Base-by-base conservation (phyloP, 2,888 invertebrate genomes). In the Melinopterus prodromus region DNA sequence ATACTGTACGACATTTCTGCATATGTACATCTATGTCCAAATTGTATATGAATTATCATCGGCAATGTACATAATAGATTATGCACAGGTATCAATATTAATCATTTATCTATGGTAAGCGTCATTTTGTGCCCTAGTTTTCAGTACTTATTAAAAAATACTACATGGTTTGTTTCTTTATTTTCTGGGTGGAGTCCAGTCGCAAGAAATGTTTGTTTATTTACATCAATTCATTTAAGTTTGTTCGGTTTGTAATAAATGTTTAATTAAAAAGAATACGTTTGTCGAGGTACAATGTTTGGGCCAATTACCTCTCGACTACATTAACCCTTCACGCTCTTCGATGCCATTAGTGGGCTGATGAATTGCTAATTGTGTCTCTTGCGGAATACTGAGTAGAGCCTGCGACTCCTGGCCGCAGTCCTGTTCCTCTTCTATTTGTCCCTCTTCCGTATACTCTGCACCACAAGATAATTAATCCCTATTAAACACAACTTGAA, bases 91-190 rank as follows among this genome's bases (percentile, higher is more conserved):
- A 69, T 15, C 26, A 38, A 76, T 76, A 76, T 69, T 16, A 15
- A 26, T 69, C 16, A 71, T 78, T 79, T 69, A 76, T 77, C 69
- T 74, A 77, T 71, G 77, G 77, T 87, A 87, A 87, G 87, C 87
- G 87, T 87, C 87, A 85, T 86, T 83, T 87, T 87, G 87, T 87
- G 87, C 87, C 87, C 87, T 87, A 87, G 74, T 84, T 84, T 85
- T 85, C 83, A 84, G 84, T 84, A 84, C 83, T 82, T 82, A 78
- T 83, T 83, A 82, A 84, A 81, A 84, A 82, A 72, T 75, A 79
- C 77, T 79, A 79, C 72, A 6, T 53, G 16, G 16, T 77, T 78
- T 53, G 6, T 78, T 78, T 71, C 14, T 16, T n/a, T 71, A 71
- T 71, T 26, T 26, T 37, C 16, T 37, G 16, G 53, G 6, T 26